These are phyloP conservation scores for Craseonycteris thonglongyai DNA, from an alignment of 2,113 vertebrate species.

Conservation along the genomic window DNA sequence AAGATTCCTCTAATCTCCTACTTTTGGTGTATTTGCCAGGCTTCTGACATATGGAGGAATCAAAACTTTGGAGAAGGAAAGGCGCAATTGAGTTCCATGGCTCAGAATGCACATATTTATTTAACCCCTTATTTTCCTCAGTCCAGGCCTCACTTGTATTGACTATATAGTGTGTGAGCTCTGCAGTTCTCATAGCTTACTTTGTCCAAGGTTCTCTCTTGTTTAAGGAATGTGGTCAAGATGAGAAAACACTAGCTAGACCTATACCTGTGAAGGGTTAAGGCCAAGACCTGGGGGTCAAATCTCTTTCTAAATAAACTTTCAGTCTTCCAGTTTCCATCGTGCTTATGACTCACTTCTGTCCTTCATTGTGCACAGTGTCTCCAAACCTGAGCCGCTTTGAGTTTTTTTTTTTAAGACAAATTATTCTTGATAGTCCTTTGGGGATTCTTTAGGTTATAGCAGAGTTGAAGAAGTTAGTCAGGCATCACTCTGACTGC, in stretches of 20 bases:
- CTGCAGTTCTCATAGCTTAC: neutral
- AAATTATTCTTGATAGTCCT: neutral
- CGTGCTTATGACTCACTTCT: neutral
- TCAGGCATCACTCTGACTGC: neutral
- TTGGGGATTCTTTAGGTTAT: neutral
- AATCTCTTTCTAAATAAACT: neutral
- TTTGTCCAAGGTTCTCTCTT: neutral
- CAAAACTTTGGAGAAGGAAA: neutral
- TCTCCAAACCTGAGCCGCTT: neutral
- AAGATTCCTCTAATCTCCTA: neutral
- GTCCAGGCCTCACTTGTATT: neutral
- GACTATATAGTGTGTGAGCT: neutral
- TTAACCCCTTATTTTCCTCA: neutral
- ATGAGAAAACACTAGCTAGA: neutral
- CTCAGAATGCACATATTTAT: neutral
- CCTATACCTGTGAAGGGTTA: neutral
- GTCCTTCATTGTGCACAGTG: neutral
- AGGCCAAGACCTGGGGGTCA: neutral
- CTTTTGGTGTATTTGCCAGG: neutral
- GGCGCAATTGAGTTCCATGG: neutral
- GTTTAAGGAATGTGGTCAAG: neutral
- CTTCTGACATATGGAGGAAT: neutral
- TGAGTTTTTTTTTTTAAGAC: neutral
- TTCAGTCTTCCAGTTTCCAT: neutral
- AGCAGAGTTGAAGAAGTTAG: neutral